These are phyloP conservation scores for Tillus elongatus DNA, from an alignment of 2,888 invertebrate genomes.

Conservation along the genomic window DNA sequence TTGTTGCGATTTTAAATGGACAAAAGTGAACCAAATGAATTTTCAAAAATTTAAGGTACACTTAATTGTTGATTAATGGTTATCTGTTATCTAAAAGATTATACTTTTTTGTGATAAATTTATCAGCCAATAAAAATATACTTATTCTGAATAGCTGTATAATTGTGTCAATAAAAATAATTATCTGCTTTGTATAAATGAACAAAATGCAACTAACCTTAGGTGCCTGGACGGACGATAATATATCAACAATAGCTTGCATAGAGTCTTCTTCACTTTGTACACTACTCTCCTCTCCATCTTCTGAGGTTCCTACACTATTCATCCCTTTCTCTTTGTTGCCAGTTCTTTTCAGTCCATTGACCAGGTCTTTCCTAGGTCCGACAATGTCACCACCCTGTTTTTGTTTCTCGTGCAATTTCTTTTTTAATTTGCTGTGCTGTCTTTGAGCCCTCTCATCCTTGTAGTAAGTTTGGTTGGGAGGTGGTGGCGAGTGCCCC, in stretches of 20 bases:
- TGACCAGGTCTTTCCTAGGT: slow-evolving; percentile 24
- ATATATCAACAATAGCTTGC: slow-evolving; percentile 58
- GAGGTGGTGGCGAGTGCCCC: slow-evolving; percentile 56
- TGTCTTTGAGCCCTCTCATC: slow-evolving; percentile 72
- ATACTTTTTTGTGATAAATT: too few relatives aligned
- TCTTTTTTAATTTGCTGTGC: slow-evolving; percentile 66
- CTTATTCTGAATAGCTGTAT: too few relatives aligned
- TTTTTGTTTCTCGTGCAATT: slow-evolving; percentile 51
- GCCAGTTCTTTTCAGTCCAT: slow-evolving; percentile 42
- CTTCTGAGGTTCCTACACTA: slow-evolving; percentile 64
- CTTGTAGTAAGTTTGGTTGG: slow-evolving; percentile 49
- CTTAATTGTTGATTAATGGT: too few relatives aligned
- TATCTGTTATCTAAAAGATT: too few relatives aligned
- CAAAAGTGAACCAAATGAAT: too few relatives aligned
- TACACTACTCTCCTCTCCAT: slow-evolving; percentile 67
- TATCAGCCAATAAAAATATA: too few relatives aligned
- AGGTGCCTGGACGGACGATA: slow-evolving; percentile 66
- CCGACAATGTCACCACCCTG: slow-evolving; percentile 25
- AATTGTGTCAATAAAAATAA: too few relatives aligned
- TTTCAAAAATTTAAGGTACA: too few relatives aligned
- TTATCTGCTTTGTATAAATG: too few relatives aligned
- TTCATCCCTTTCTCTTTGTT: slow-evolving; percentile 46
- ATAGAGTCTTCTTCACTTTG: slow-evolving; percentile 66
- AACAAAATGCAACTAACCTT: slow-evolving; percentile 55
- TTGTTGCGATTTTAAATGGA: too few relatives aligned